A percentile compares a stretch with the other conserved stretches of the same genome.
phyloP scores from a whole-genome alignment of 1,140 invertebrate species.

The Wasmannia auropunctata region DNA sequence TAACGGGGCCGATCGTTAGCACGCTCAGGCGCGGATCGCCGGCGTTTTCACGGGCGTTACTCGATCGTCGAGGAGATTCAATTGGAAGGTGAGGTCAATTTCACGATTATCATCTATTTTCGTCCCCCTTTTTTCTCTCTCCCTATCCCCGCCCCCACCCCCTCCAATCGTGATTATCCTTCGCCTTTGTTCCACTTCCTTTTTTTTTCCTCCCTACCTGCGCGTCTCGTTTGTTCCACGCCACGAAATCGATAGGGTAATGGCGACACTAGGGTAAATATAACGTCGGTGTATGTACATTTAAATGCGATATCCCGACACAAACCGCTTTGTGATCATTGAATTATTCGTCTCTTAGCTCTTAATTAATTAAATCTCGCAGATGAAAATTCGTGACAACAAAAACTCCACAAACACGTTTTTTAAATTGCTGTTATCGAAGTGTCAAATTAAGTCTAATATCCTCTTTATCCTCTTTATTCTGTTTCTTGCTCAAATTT shows the following conservation, averaged over 20 bases:
- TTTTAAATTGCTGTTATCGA: background rate
- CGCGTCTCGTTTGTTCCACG: background rate
- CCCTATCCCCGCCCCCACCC: too few relatives aligned
- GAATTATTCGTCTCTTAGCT: background rate
- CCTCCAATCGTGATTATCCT: background rate
- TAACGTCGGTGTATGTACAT: background rate
- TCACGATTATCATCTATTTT: conserved; percentile 5
- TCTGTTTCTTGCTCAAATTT: background rate
- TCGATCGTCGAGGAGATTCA: conserved; percentile 59
- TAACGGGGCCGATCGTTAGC: conserved; percentile 15
- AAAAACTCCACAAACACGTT: background rate
- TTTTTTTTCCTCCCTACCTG: background rate
- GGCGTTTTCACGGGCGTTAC: conserved; percentile 18
- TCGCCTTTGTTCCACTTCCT: background rate
- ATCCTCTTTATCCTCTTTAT: too few relatives aligned
- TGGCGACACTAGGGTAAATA: background rate
- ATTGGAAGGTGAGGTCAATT: conserved; percentile 72
- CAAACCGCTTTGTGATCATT: background rate
- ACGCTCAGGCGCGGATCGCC: conserved; percentile 7
- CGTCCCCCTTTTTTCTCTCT: background rate
- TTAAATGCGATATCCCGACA: background rate
- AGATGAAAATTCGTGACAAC: background rate
- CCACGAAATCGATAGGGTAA: conserved; percentile 25
- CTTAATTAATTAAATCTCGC: background rate
- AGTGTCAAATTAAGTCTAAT: background rate